Evolutionary conservation across 2,113 vertebrate genomes (phyloP).

Genomic region (Dromaius novaehollandiae): DNA sequence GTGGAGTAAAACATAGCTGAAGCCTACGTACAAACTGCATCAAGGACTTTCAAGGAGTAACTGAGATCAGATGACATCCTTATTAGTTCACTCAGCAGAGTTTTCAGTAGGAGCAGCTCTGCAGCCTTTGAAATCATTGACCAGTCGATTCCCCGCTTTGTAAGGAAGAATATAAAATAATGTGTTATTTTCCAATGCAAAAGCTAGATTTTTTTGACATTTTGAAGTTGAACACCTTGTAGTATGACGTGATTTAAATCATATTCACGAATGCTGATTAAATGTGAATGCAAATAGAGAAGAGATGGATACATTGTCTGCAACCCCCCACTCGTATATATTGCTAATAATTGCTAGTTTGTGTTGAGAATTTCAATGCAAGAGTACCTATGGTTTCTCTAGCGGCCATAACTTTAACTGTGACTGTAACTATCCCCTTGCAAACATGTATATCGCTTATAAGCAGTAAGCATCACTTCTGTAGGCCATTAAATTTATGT

Average conservation of each 20-base stretch:
- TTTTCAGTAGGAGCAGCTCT: constrained; percentile 10
- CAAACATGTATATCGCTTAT: background rate
- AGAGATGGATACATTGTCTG: background rate
- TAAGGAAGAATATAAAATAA: background rate
- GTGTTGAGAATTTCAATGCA: background rate
- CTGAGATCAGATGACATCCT: background rate
- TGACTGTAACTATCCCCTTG: background rate
- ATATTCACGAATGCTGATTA: background rate
- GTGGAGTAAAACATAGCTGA: background rate
- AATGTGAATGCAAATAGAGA: background rate
- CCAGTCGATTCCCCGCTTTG: background rate
- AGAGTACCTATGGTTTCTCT: background rate
- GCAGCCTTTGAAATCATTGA: background rate
- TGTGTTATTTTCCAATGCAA: background rate
- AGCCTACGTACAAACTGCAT: background rate
- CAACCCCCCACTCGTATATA: background rate
- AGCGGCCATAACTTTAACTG: background rate
- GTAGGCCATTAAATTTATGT: background rate
- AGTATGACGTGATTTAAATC: background rate
- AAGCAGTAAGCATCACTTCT: background rate
- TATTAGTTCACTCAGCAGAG: background rate
- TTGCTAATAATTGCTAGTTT: background rate
- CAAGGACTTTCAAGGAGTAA: background rate
- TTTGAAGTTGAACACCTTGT: background rate
- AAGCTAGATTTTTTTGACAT: background rate